These are phyloP conservation scores for Torymus auratus DNA, from an alignment of 2,888 invertebrate species.

Conservation along the genomic window DNA sequence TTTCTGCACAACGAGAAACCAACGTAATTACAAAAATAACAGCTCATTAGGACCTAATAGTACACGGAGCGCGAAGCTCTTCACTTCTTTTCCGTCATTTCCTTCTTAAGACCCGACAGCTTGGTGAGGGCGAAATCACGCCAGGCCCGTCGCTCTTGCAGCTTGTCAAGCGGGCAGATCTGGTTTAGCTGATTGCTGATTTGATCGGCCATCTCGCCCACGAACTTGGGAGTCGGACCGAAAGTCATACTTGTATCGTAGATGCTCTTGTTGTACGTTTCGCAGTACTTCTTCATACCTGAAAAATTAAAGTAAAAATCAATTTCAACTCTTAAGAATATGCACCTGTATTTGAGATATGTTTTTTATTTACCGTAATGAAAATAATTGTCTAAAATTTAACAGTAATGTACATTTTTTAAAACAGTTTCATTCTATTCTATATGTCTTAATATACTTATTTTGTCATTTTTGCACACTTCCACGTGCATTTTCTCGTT, in stretches of 20 bases:
- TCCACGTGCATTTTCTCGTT: too few relatives aligned
- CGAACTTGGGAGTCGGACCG: slow-evolving; percentile 86
- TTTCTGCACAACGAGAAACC: slow-evolving; percentile 3
- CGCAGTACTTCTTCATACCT: slow-evolving; percentile 82
- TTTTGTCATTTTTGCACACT: too few relatives aligned
- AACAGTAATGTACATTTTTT: too few relatives aligned
- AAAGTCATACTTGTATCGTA: slow-evolving; percentile 84
- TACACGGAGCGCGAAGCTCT: too few relatives aligned
- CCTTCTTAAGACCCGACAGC: slow-evolving; percentile 87
- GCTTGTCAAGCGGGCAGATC: slow-evolving; percentile 85
- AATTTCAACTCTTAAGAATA: too few relatives aligned
- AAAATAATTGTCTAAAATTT: too few relatives aligned
- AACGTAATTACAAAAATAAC: neutral
- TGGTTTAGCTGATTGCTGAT: slow-evolving; percentile 86
- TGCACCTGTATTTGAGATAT: too few relatives aligned
- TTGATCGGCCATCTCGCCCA: slow-evolving; percentile 81
- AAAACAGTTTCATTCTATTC: too few relatives aligned
- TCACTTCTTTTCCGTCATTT: slow-evolving; percentile 77
- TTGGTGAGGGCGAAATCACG: slow-evolving; percentile 89
- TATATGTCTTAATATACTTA: too few relatives aligned
- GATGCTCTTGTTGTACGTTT: slow-evolving; percentile 81
- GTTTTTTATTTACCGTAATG: too few relatives aligned
- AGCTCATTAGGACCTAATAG: too few relatives aligned
- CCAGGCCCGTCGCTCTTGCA: slow-evolving; percentile 87
- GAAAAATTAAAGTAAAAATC: slow-evolving; percentile 16